phyloP scores from a whole-genome alignment of 2,113 vertebrate genomes.

The Tenebrosternarchus preto region DNA sequence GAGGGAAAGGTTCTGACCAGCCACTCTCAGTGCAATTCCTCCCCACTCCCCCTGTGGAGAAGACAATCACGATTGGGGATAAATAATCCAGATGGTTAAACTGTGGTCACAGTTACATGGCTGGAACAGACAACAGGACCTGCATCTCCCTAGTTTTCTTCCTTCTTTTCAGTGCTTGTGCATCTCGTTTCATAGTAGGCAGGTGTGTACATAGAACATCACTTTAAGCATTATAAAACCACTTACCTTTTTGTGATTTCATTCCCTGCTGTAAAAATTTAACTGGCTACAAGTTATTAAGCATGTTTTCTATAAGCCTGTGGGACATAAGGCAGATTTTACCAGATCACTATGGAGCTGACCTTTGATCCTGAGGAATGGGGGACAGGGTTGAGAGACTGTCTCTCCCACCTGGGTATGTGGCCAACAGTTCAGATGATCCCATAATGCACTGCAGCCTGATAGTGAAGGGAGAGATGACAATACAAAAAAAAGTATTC shows the following conservation, averaged over 20 bases:
- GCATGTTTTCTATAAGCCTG: neutral
- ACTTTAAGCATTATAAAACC: neutral
- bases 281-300: neutral
- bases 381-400: conserved; percentile 78
- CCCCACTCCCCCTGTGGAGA: conserved; percentile 77
- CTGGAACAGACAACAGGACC: neutral
- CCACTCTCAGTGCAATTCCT: conserved; percentile 83
- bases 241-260: neutral
- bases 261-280: neutral
- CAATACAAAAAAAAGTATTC: neutral
- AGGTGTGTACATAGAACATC: neutral
- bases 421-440: conserved; percentile 89
- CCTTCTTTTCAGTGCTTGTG: neutral
- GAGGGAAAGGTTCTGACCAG: conserved; percentile 83
- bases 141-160: neutral
- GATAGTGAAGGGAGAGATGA: neutral
- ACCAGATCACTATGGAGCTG: no score
- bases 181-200: neutral
- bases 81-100: neutral
- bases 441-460: conserved; percentile 84
- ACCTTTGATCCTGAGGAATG: conserved; percentile 75
- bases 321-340: neutral
- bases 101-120: conserved; percentile 4
- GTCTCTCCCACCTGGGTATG: conserved; percentile 75
- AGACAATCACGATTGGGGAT: neutral